Evolutionary conservation across 1,140 invertebrate genomes (phyloP), one percentile per base, ranked within the genome.

Genomic region (Drosophila ambigua): DNA sequence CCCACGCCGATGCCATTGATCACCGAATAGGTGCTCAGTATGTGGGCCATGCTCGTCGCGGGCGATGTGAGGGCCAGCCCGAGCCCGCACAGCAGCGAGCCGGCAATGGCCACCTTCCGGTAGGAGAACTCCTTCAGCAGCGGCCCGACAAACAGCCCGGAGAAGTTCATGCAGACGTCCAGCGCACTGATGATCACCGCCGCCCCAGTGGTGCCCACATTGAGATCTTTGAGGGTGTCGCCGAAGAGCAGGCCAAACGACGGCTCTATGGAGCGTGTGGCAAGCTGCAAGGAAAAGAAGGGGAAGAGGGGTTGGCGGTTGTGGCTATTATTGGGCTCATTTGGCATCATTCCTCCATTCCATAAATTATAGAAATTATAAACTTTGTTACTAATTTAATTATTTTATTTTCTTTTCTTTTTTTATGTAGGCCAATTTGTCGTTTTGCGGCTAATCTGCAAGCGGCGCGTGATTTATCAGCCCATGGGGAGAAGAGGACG

Each of bases 231-330:
- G 8, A 96, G 90, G 5, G 95, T 92, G 84, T 96, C 95, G 48
- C 95, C 95, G 84, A 96, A 96, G 4, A 96, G 93, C 15, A 96
- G 91, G 9, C 96, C 96, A 79, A 96, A 96, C 0, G 95, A 96
- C 52, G 95, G 95, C 83, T 96, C 96, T 65, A 96, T 93, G 7
- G 95, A 95, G 80, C 95, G 93, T 28, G 95, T 95, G 60, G 95
- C 95, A 77, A 96, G 93, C 95, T 96, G 92, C 44, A 94, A 94
- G 94, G 53, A 24, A 24, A 4, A 24, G 23, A 24, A 24, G 23
- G 4, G 23, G 2, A 0, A 24, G 23, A 24, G 23, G 23, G 23
- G 23, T 2, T 24, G 23, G 23, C 2, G 23, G 2, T 20, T 20
- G 20, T 20, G 20, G 20, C 20, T 20, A 20, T 20, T 20, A 20